phyloP scores from a whole-genome alignment of 1,140 invertebrate genomes.

The Littorina saxatilis region DNA sequence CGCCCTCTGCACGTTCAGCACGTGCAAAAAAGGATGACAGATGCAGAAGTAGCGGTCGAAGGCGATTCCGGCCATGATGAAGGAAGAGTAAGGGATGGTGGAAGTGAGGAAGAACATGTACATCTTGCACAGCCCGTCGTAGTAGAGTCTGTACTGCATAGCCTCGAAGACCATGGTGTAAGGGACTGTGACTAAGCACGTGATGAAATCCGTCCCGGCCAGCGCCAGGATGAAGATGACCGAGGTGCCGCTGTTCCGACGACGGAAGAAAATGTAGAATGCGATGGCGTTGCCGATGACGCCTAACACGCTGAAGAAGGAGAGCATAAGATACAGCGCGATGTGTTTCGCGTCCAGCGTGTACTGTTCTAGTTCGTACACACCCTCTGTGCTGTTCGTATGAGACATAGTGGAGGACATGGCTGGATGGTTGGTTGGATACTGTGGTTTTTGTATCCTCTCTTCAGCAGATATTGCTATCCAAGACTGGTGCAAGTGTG shows the following conservation, averaged over 20 bases:
- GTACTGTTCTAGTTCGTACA: neutral
- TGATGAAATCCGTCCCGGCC: slow-evolving; percentile 61
- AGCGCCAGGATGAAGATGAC: slow-evolving; percentile 66
- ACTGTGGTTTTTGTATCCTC: neutral
- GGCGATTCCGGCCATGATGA: slow-evolving; percentile 69
- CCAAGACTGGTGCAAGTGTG: too few relatives aligned
- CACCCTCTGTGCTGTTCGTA: neutral
- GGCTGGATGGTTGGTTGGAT: neutral
- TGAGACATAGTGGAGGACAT: too few relatives aligned
- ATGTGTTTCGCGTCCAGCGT: slow-evolving; percentile 24
- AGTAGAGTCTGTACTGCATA: slow-evolving; percentile 42
- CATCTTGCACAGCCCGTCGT: slow-evolving; percentile 62
- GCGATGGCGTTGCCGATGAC: slow-evolving; percentile 67
- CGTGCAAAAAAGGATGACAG: slow-evolving; percentile 62
- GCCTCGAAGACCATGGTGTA: slow-evolving; percentile 57
- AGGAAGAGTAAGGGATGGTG: slow-evolving; percentile 63
- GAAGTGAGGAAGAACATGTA: slow-evolving; percentile 66
- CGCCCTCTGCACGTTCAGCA: slow-evolving; percentile 58
- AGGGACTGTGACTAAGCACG: slow-evolving; percentile 60
- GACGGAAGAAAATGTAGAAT: slow-evolving; percentile 65
- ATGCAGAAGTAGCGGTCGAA: slow-evolving; percentile 71
- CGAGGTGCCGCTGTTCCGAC: slow-evolving; percentile 59
- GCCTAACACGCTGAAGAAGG: slow-evolving; percentile 53
- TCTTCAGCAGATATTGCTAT: neutral
- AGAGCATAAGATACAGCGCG: slow-evolving; percentile 43